A percentile compares a stretch with the other conserved stretches of the same genome.
These are phyloP conservation scores for Drosophila nannoptera DNA, from an alignment of 1,140 invertebrate genomes.

Conservation along the genomic window DNA sequence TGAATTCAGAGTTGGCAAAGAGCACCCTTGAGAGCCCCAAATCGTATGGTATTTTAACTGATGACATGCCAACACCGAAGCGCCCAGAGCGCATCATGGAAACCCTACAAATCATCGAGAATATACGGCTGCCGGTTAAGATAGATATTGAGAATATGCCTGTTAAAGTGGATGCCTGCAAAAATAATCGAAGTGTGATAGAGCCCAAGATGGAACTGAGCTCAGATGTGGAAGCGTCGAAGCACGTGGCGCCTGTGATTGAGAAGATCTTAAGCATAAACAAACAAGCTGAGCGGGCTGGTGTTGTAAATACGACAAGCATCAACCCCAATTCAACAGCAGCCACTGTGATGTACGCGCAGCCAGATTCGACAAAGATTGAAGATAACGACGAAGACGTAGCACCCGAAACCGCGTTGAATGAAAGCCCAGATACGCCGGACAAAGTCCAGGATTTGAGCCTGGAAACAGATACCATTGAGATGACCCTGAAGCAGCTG, in stretches of 20 bases:
- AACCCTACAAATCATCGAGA: constrained; percentile 53
- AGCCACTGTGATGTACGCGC: constrained; percentile 44
- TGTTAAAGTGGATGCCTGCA: constrained; percentile 31
- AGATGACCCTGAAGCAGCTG: constrained; percentile 43
- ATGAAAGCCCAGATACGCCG: background rate
- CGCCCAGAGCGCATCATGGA: background rate
- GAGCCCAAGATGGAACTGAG: background rate
- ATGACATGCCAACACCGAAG: background rate
- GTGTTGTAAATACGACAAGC: constrained; percentile 4
- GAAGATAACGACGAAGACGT: constrained; percentile 46
- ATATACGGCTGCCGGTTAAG: constrained; percentile 50
- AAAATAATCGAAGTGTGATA: too few species aligned
- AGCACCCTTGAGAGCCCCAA: too few species aligned
- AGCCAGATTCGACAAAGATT: constrained; percentile 59
- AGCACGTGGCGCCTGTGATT: background rate
- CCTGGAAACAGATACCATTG: constrained; percentile 49
- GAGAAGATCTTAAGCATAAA: background rate
- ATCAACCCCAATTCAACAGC: constrained; percentile 1
- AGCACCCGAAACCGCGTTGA: constrained; percentile 20
- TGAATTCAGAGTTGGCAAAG: too few species aligned
- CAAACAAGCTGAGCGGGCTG: background rate
- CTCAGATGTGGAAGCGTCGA: background rate
- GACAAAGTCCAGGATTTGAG: constrained; percentile 21
- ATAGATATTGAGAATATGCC: constrained; percentile 56
- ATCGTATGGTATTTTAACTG: too few species aligned